Evolutionary conservation across 2,113 vertebrate genomes (phyloP), one percentile per base, ranked within the genome.

Genomic region (Saguinus imperator): DNA sequence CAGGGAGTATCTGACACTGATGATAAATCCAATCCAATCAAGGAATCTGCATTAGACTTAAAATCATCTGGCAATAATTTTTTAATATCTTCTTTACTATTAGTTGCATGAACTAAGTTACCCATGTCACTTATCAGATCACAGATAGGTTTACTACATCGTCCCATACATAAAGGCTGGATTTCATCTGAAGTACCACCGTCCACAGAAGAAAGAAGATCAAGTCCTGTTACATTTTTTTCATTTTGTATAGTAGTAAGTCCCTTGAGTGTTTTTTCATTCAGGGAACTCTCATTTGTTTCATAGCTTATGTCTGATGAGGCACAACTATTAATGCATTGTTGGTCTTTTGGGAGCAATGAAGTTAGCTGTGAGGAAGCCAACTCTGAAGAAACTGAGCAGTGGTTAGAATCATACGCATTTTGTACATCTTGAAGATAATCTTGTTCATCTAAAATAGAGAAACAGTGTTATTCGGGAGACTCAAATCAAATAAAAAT

Each of bases 201-300:
- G 94, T 99, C 99, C 91, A 99, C 99, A 50, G 99, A 99, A 55
- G 99, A 99, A 91, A 99, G 98, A 13, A 99, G 99, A 98, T 99
- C 99, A 48, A 99, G 99, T 18, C 98, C 99, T 8, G 99, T 99
- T 75, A 99, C 97, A 7, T 98, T 99, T 96, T 98, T 99, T 95
- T 99, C 99, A 48, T 79, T 94, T 85, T 98, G 97, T 61, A 95
- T 86, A 17, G 93, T 95, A 73, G 97, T 94, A 52, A 95, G 97
- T 96, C 92, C 96, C 92, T 98, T 87, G 45, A 77, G 55, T 64
- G 91, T 76, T 12, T 10, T 61, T 1, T 86, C 94, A 27, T 83
- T 84, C 8, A 80, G 40, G 86, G 81, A 95, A 27, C 0, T 25
- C 25, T 96, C 97, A 96, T 75, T 98, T 95, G 29, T 93, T 97